These are phyloP conservation scores for Drosophila meridionalis DNA, from an alignment of 2,888 invertebrate genomes.

Conservation along the genomic window DNA sequence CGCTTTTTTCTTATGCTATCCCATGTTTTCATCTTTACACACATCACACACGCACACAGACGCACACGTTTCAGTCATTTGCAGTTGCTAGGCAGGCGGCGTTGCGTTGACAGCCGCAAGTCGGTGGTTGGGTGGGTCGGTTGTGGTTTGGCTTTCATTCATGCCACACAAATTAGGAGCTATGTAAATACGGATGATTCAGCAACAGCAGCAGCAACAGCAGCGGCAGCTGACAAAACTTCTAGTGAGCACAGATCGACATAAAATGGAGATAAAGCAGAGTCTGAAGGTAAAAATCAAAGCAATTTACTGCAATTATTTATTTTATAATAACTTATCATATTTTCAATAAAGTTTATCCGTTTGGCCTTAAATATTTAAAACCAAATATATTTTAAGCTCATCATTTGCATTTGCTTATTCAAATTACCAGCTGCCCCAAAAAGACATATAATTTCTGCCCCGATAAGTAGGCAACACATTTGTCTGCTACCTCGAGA, in stretches of 20 bases:
- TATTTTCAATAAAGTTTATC: neutral
- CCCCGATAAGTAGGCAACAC: constrained; percentile 33
- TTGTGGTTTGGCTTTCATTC: constrained; percentile 10
- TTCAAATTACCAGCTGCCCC: neutral
- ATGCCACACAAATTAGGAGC: constrained; percentile 39
- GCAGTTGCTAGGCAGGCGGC: constrained; percentile 52
- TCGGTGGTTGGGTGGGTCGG: constrained; percentile 10
- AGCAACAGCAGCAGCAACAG: constrained; percentile 11
- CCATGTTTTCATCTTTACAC: constrained; percentile 36
- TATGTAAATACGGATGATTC: constrained; percentile 37
- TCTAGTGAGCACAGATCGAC: constrained; percentile 10
- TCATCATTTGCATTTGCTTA: neutral
- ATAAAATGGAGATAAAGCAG: constrained; percentile 4
- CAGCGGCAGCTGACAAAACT: constrained; percentile 12
- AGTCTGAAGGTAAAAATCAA: neutral
- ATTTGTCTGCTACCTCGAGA: neutral
- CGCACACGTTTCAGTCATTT: constrained; percentile 55
- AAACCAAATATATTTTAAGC: neutral
- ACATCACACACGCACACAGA: constrained; percentile 8
- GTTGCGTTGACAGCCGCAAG: constrained; percentile 39
- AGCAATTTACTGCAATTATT: neutral
- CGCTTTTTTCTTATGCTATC: constrained; percentile 46
- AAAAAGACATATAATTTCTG: neutral
- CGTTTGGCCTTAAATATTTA: neutral
- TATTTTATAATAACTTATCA: neutral